Percentiles rank a stretch among this genome's conserved stretches.
phyloP scores from a whole-genome alignment of 2,888 invertebrate species.

The Apodemia duryi region DNA sequence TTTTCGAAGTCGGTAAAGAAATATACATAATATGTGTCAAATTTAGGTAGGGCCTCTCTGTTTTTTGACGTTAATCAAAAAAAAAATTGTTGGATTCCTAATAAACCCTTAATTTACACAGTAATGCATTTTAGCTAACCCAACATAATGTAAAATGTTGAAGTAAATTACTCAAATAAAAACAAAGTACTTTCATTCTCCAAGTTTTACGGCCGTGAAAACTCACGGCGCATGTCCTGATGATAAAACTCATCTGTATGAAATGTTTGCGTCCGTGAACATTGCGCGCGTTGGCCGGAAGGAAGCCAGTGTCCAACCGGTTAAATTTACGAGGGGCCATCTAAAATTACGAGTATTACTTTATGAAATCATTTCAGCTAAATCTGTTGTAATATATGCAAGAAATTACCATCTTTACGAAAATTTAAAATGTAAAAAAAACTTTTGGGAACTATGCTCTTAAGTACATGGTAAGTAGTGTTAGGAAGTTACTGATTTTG shows the following conservation, averaged over 20 bases:
- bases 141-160: background rate
- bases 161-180: background rate
- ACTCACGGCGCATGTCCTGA: slow-evolving; percentile 22
- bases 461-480: too few relatives aligned
- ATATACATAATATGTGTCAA: too few relatives aligned
- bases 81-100: too few relatives aligned
- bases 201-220: slow-evolving; percentile 14
- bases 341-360: slow-evolving; percentile 39
- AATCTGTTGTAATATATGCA: background rate
- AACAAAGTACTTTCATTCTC: background rate
- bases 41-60: too few relatives aligned
- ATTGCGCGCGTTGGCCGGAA: slow-evolving; percentile 42
- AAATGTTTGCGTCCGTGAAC: slow-evolving; percentile 31
- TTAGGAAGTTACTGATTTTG: too few relatives aligned
- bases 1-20: too few relatives aligned
- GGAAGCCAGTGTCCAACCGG: slow-evolving; percentile 50
- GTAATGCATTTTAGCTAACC: background rate
- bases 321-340: slow-evolving; percentile 57
- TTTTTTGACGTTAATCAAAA: too few relatives aligned
- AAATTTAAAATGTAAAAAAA: too few relatives aligned
- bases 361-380: background rate
- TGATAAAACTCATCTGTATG: slow-evolving; percentile 30
- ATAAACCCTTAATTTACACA: too few relatives aligned
- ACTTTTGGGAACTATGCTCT: too few relatives aligned
- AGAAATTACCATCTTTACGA: too few relatives aligned